phyloP scores from a whole-genome alignment of 2,888 invertebrate genomes.

The Athripsodes cinereus region DNA sequence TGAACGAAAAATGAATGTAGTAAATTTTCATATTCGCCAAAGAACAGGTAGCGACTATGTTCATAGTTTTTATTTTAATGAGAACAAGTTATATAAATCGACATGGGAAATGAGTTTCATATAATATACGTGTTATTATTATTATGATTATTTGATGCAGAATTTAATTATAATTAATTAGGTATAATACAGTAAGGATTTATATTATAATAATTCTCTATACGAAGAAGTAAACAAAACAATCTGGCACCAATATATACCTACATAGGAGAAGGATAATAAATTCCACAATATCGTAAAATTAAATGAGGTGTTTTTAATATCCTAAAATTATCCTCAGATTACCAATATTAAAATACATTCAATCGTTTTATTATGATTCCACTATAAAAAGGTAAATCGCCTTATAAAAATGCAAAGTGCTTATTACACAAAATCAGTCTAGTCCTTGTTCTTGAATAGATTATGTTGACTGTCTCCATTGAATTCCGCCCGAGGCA shows the following conservation, averaged over 20 bases:
- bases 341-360: neutral
- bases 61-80: no score
- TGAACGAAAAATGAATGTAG: no score
- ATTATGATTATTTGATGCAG: no score
- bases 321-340: neutral
- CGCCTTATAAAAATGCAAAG: constrained; percentile 17
- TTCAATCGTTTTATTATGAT: neutral
- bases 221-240: neutral
- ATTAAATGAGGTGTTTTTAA: constrained; percentile 1
- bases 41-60: no score
- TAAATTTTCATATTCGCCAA: no score
- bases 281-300: neutral
- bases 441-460: constrained; percentile 19
- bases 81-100: no score
- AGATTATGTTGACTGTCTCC: constrained; percentile 24
- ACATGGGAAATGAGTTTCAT: no score
- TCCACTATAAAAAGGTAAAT: neutral
- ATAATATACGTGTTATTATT: no score
- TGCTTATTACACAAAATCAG: constrained; percentile 19
- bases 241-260: neutral
- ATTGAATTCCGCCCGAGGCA: constrained; percentile 16
- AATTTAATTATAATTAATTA: no score
- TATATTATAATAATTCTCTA: neutral
- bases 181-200: neutral
- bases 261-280: neutral